Percentiles rank a stretch among this genome's conserved stretches.
Evolutionary conservation across 2,113 vertebrate species (phyloP).

Genomic region (Bos taurus): DNA sequence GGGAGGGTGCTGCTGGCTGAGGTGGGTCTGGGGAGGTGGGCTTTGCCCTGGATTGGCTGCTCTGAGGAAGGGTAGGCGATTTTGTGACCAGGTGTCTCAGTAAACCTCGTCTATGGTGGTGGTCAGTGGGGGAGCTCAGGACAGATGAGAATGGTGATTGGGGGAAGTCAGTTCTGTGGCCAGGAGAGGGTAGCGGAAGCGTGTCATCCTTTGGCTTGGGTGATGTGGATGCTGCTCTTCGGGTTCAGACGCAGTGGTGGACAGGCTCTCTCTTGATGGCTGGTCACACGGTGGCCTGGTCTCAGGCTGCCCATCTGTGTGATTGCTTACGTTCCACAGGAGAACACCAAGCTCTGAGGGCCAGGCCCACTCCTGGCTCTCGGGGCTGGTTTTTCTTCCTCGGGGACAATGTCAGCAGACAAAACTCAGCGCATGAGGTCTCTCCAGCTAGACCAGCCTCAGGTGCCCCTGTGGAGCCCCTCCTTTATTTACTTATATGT

Average conservation of each 20-base stretch:
- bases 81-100: neutral
- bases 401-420: neutral
- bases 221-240: fast-evolving
- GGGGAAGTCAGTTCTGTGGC: neutral
- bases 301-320: too few relatives aligned
- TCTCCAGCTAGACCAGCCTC: neutral
- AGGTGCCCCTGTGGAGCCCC: neutral
- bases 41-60: neutral
- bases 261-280: neutral
- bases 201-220: neutral
- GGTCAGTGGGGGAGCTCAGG: fast-evolving
- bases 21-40: neutral
- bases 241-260: neutral
- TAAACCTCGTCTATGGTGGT: neutral
- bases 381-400: neutral
- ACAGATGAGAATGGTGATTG: neutral
- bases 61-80: neutral
- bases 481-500: neutral
- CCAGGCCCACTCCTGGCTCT: neutral
- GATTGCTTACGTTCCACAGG: fast-evolving
- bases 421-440: fast-evolving
- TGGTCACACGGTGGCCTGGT: neutral
- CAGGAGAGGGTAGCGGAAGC: neutral
- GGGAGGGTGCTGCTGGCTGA: fast-evolving
- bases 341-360: fast-evolving